These are phyloP conservation scores for Chelon auratus DNA, from an alignment of 2,797 vertebrate species.

Conservation along the genomic window DNA sequence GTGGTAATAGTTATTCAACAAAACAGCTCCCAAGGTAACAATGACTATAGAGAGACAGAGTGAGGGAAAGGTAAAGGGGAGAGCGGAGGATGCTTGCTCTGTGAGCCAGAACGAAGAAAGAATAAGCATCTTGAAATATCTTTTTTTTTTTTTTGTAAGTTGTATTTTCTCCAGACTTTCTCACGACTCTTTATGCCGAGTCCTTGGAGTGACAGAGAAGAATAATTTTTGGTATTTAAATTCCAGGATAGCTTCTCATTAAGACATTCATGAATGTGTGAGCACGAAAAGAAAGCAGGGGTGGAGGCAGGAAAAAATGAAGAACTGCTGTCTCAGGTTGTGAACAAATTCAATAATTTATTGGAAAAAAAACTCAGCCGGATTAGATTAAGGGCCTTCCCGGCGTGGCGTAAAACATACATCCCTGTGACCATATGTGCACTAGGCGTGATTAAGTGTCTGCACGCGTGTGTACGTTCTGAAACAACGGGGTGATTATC, in stretches of 20 bases:
- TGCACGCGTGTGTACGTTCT: slow-evolving; percentile 8
- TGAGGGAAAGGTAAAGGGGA: background rate
- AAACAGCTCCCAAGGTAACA: slow-evolving; percentile 67
- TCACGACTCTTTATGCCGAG: background rate
- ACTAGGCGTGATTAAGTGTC: slow-evolving; percentile 21
- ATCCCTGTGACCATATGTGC: slow-evolving; percentile 5
- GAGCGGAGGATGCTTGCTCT: background rate
- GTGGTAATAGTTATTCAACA: slow-evolving; percentile 72
- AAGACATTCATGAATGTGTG: slow-evolving; percentile 5
- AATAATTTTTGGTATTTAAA: slow-evolving; percentile 15
- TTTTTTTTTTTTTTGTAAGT: slow-evolving; percentile 11
- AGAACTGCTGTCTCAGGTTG: slow-evolving; percentile 2
- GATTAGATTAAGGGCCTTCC: slow-evolving; percentile 35
- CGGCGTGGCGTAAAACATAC: slow-evolving; percentile 21
- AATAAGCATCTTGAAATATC: slow-evolving; percentile 15
- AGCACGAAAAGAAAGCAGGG: slow-evolving; percentile 6
- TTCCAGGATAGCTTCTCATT: slow-evolving; percentile 7
- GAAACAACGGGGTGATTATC: slow-evolving; percentile 43
- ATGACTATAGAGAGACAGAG: slow-evolving; percentile 31
- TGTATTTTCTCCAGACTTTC: slow-evolving; percentile 8
- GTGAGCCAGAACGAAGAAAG: background rate
- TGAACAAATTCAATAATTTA: slow-evolving; percentile 45
- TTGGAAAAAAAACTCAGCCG: slow-evolving; percentile 7
- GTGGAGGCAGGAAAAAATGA: slow-evolving; percentile 17
- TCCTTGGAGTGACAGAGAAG: slow-evolving; percentile 16